A percentile compares a stretch with the other conserved stretches of the same genome.
These are phyloP conservation scores for Andrena trimmerana DNA, from an alignment of 2,888 invertebrate species.

Conservation along the genomic window DNA sequence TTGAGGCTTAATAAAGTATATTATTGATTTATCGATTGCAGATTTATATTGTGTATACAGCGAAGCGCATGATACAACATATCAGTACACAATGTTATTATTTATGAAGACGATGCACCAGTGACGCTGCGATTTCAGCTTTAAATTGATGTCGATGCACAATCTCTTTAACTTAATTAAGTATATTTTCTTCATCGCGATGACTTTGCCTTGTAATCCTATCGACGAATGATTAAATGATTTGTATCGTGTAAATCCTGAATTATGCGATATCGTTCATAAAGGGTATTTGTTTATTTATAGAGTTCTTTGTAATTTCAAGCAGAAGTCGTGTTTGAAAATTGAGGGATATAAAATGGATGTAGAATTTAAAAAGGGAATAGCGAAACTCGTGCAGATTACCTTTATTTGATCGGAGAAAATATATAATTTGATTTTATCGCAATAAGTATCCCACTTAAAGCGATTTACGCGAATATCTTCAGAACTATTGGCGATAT, in stretches of 20 bases:
- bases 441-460: too few species aligned
- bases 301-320: too few species aligned
- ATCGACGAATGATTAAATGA: neutral
- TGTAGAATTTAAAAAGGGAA: neutral
- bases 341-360: neutral
- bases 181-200: neutral
- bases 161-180: neutral
- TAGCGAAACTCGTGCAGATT: neutral
- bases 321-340: too few species aligned
- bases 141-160: neutral
- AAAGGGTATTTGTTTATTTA: too few species aligned
- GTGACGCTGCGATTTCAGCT: neutral
- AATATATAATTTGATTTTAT: too few species aligned
- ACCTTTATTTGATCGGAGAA: neutral
- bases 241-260: too few species aligned
- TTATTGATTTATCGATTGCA: conserved; percentile 10
- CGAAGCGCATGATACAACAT: neutral
- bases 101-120: neutral
- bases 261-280: too few species aligned
- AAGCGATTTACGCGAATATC: too few species aligned
- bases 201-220: neutral
- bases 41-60: neutral
- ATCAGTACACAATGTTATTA: neutral
- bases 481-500: too few species aligned
- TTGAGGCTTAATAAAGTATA: neutral